Evolutionary conservation across 2,113 vertebrate species (phyloP).

Genomic region (Miniopterus natalensis): DNA sequence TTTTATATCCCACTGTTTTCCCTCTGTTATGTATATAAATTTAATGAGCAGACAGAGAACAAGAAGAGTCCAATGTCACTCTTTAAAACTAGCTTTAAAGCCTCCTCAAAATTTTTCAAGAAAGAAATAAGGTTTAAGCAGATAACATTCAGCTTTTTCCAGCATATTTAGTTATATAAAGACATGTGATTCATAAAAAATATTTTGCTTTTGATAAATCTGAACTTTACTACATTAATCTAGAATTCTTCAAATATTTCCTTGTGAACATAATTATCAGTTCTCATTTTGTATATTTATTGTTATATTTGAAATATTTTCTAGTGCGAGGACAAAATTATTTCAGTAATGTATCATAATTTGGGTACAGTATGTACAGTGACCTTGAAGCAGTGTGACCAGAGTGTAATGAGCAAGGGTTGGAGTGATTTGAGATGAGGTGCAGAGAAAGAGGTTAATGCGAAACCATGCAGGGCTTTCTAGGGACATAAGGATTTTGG

Average conservation of each 20-base stretch:
- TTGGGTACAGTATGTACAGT: neutral
- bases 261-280: slow-evolving; percentile 16
- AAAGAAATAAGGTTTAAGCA: neutral
- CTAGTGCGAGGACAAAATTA: neutral
- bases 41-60: neutral
- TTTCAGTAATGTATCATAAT: slow-evolving; percentile 15
- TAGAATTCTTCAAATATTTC: slow-evolving; percentile 5
- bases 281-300: slow-evolving; percentile 47
- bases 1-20: neutral
- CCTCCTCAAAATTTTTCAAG: neutral
- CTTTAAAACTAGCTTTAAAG: neutral
- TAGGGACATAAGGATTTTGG: neutral
- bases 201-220: slow-evolving; percentile 40
- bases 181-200: slow-evolving; percentile 22
- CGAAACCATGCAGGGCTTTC: neutral
- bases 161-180: slow-evolving; percentile 56
- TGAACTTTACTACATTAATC: neutral
- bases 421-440: neutral
- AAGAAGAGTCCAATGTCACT: neutral
- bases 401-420: neutral
- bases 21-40: neutral
- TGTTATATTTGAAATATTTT: slow-evolving; percentile 57
- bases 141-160: neutral
- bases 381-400: neutral
- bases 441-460: neutral